A percentile compares a stretch with the other conserved stretches of the same genome.
Evolutionary conservation across 2,888 invertebrate genomes (phyloP).

Genomic region (Athalia circularis): DNA sequence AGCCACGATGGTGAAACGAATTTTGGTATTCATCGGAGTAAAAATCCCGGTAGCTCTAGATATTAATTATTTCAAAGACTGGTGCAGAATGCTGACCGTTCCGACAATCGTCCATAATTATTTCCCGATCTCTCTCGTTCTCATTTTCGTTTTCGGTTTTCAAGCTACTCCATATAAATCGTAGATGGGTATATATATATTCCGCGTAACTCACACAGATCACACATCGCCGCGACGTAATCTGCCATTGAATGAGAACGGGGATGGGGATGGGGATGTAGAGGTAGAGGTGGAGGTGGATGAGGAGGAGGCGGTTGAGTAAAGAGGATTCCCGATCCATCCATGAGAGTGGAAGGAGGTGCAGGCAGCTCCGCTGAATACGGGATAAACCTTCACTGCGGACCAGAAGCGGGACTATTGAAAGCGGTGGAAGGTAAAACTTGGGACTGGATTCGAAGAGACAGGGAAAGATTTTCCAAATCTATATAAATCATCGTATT

Average conservation of each 20-base stretch:
- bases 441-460: slow-evolving; percentile 66
- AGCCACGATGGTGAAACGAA: neutral
- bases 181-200: neutral
- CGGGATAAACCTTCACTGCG: slow-evolving; percentile 39
- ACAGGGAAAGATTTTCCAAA: slow-evolving; percentile 68
- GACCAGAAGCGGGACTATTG: slow-evolving; percentile 58
- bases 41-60: no score
- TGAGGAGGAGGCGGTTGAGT: slow-evolving; percentile 57
- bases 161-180: slow-evolving; percentile 24
- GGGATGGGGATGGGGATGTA: slow-evolving; percentile 49
- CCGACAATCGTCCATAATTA: slow-evolving; percentile 35
- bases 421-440: slow-evolving; percentile 70
- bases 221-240: slow-evolving; percentile 43
- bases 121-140: slow-evolving; percentile 34
- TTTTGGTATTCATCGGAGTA: neutral
- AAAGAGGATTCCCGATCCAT: slow-evolving; percentile 72
- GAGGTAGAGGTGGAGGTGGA: no score
- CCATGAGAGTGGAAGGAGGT: slow-evolving; percentile 52
- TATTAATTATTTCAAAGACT: neutral
- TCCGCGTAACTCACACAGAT: slow-evolving; percentile 41
- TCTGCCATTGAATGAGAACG: slow-evolving; percentile 48
- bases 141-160: neutral
- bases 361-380: slow-evolving; percentile 36
- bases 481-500: slow-evolving; percentile 72
- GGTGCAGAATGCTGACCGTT: neutral